Conservation (phyloP, 1,140 invertebrate species). For the Lordiphosa clarofinis region DNA sequence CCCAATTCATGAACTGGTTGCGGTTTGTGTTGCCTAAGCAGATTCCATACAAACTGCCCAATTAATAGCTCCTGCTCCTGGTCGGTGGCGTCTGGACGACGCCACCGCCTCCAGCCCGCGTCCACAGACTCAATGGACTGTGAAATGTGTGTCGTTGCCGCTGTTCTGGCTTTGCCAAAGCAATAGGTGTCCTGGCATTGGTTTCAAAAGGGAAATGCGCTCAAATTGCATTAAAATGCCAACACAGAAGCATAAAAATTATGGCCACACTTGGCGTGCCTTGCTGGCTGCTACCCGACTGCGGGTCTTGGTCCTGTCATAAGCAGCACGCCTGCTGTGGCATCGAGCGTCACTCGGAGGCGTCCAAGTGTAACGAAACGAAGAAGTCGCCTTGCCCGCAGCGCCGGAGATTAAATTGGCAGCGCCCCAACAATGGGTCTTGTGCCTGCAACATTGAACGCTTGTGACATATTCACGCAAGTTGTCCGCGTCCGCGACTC, state of each 20-base stretch:
- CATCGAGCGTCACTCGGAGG: conserved; percentile 57
- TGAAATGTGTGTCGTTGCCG: conserved; percentile 63
- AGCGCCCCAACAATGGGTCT: conserved; percentile 62
- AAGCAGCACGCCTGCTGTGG: conserved; percentile 72
- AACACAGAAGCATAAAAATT: conserved; percentile 77
- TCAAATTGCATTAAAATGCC: conserved; percentile 76
- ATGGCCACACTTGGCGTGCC: conserved; percentile 67
- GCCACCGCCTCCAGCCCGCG: conserved; percentile 26
- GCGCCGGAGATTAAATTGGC: conserved; percentile 76
- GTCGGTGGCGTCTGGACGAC: conserved; percentile 51
- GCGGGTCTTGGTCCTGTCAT: conserved; percentile 46
- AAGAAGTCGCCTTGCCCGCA: conserved; percentile 63
- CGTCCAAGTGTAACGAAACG: conserved; percentile 75
- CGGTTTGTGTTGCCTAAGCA: conserved; percentile 52
- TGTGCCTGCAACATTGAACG: conserved; percentile 71
- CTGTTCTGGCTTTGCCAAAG: conserved; percentile 66
- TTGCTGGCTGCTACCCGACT: conserved; percentile 15
- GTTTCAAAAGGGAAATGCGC: conserved; percentile 76
- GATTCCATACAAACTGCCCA: conserved; percentile 40
- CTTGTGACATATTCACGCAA: conserved; percentile 76
- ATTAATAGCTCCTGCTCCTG: conserved; percentile 59
- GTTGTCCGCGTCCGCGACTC: conserved; percentile 34
- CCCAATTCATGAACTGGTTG: conserved; percentile 45
- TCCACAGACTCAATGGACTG: conserved; percentile 63
- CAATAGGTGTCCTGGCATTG: conserved; percentile 77